Percentiles rank a stretch among this genome's conserved stretches.
Conservation (phyloP, 2,888 invertebrate genomes). For the Stictocephala bisonia region DNA sequence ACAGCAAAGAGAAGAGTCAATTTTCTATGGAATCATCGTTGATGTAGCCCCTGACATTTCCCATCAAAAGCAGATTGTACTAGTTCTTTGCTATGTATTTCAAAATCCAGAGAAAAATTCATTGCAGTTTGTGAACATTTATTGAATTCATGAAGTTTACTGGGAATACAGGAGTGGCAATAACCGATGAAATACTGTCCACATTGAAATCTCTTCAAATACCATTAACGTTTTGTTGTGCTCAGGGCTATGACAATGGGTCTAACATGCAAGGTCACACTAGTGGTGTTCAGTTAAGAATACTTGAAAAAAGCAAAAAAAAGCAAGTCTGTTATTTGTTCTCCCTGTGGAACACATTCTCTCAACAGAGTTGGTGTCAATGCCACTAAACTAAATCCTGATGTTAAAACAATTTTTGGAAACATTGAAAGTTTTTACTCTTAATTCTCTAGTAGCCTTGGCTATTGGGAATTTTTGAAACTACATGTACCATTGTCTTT, state of each 20-base stretch:
- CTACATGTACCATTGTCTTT: slow-evolving; percentile 24
- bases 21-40: slow-evolving; percentile 31
- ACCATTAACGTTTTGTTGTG: slow-evolving; percentile 17
- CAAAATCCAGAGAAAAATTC: slow-evolving; percentile 18
- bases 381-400: slow-evolving; percentile 14
- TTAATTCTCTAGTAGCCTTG: slow-evolving; percentile 28
- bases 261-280: slow-evolving; percentile 35
- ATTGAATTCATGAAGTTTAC: slow-evolving; percentile 6
- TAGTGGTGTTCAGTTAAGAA: slow-evolving; percentile 37
- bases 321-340: slow-evolving; percentile 28
- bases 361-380: slow-evolving; percentile 28
- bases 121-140: too few species aligned
- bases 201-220: slow-evolving; percentile 20
- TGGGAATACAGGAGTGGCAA: slow-evolving; percentile 30
- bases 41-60: slow-evolving; percentile 38
- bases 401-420: slow-evolving; percentile 5
- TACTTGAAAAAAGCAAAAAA: slow-evolving; percentile 41
- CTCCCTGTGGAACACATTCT: slow-evolving; percentile 34
- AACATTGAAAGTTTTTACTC: slow-evolving; percentile 36
- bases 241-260: slow-evolving; percentile 41
- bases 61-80: slow-evolving; percentile 36
- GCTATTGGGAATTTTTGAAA: slow-evolving; percentile 28
- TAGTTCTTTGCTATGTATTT: slow-evolving; percentile 27
- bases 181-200: slow-evolving; percentile 23
- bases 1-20: slow-evolving; percentile 33